Evolutionary conservation across 2,113 vertebrate species (phyloP), one percentile per base, ranked within the genome.

Genomic region (Lampris megalopsis): DNA sequence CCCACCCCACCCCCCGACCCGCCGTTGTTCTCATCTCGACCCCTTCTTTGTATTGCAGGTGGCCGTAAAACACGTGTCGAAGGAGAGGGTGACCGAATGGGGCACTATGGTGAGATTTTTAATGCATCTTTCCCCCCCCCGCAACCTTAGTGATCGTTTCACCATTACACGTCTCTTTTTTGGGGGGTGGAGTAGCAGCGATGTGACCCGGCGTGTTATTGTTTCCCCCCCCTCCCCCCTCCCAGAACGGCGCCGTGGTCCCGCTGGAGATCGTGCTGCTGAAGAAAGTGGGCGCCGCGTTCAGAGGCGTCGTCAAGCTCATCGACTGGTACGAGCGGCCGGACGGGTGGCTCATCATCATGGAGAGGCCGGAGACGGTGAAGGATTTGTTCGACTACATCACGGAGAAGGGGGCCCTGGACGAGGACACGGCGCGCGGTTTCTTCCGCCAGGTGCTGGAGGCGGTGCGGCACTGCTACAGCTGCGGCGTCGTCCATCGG

Each of bases 371-470:
- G 0, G 96, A 97, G 84, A 87, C 92, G 50, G 95, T 94, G 45
- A 96, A 96, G 86, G 96, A 97, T 47, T 92, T 97, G 1, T 97
- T 97, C 58, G 96, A 97, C 88, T 97, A 95, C 86, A 97, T 97
- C 85, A 97, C 96, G 0, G 96, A 97, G 88, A 96, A 96, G 6
- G 96, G 96, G 0, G 96, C 96, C 0, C 83, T 97, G 77, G 95
- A 95, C 11, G 96, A 97, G 86, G 93, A 94, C 41, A 88, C 95
- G 40, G 96, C 96, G 13, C 91, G 95, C 40, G 92, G 94, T 60
- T 96, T 97, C 65, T 97, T 97, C 91, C 92, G 92, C 13, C 96
- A 97, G 92, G 95, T 97, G 72, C 82, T 97, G 84, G 95, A 95
- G 59, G 94, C 96, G 0, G 95, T 97, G 79, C 93, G 95, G 40